Conservation (phyloP, 2,888 invertebrate species). For the Troides aeacus region DNA sequence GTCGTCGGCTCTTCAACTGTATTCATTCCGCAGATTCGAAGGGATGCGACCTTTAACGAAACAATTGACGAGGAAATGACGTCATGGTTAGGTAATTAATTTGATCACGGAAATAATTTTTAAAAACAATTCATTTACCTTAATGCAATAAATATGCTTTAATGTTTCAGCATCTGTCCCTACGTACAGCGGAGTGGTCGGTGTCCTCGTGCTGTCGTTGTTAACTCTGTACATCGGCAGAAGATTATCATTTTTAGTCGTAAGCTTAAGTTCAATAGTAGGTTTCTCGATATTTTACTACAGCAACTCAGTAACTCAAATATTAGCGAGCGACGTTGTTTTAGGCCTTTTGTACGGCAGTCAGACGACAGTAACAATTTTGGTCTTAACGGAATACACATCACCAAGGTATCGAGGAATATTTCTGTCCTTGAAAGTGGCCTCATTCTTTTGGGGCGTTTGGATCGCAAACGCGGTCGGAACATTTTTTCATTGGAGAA, state of each 20-base stretch:
- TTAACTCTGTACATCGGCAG: slow-evolving; percentile 11
- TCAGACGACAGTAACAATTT: slow-evolving; percentile 6
- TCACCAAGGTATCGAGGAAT: slow-evolving; percentile 39
- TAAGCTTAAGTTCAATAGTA: not conserved
- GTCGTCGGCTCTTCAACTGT: slow-evolving; percentile 27
- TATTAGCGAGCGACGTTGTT: slow-evolving; percentile 13
- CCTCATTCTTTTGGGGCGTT: slow-evolving; percentile 41
- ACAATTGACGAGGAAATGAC: slow-evolving; percentile 46
- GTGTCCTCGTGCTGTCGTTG: not conserved
- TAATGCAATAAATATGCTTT: slow-evolving; percentile 2
- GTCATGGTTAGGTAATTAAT: slow-evolving; percentile 51
- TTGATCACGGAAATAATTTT: not conserved
- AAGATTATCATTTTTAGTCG: slow-evolving; percentile 9
- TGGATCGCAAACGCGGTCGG: slow-evolving; percentile 45
- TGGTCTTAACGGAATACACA: slow-evolving; percentile 37
- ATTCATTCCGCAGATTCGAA: slow-evolving; percentile 20
- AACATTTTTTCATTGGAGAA: slow-evolving; percentile 37
- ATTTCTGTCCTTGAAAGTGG: slow-evolving; percentile 40
- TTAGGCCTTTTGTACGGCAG: slow-evolving; percentile 7
- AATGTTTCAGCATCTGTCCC: slow-evolving; percentile 32
- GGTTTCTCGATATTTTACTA: slow-evolving; percentile 21
- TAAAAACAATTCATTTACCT: no score
- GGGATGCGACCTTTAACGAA: slow-evolving; percentile 17
- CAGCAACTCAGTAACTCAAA: not conserved
- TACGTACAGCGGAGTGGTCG: slow-evolving; percentile 5